Evolutionary conservation across 2,797 vertebrate species (phyloP).

Genomic region (Bradypodion ventrale): DNA sequence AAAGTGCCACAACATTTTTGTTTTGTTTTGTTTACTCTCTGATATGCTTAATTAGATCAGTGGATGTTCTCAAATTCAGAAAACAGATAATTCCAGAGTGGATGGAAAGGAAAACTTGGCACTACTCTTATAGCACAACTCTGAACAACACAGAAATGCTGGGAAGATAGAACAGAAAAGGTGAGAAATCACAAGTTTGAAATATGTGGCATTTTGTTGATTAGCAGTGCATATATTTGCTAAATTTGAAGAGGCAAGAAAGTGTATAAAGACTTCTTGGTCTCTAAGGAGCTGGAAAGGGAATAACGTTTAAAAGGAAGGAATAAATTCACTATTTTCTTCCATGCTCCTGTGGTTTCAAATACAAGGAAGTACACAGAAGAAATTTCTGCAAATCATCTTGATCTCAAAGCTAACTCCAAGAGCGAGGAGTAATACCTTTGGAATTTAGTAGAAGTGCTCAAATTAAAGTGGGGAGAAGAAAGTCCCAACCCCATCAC

Average conservation of each 20-base stretch:
- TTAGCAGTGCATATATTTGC: slow-evolving; percentile 1
- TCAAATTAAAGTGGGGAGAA: neutral
- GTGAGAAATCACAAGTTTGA: slow-evolving; percentile 14
- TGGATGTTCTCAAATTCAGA: slow-evolving; percentile 10
- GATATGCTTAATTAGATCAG: neutral
- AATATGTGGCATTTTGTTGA: slow-evolving; percentile 1
- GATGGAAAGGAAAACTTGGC: neutral
- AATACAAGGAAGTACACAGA: slow-evolving; percentile 2
- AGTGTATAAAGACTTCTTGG: neutral
- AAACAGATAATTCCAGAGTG: slow-evolving; percentile 6
- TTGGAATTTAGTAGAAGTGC: neutral
- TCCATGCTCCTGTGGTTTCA: neutral
- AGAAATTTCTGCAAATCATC: neutral
- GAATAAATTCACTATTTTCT: neutral
- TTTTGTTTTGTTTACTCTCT: too few species aligned
- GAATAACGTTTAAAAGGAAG: neutral
- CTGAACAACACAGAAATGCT: neutral
- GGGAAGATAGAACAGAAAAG: neutral
- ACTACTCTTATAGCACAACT: neutral
- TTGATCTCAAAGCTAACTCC: neutral
- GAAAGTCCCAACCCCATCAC: neutral
- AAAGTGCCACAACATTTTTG: too few species aligned
- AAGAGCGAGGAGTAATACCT: neutral
- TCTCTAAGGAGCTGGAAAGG: neutral
- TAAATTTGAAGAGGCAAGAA: neutral